Conservation (phyloP, 1,140 invertebrate species). For the Zeugodacus cucurbitae region DNA sequence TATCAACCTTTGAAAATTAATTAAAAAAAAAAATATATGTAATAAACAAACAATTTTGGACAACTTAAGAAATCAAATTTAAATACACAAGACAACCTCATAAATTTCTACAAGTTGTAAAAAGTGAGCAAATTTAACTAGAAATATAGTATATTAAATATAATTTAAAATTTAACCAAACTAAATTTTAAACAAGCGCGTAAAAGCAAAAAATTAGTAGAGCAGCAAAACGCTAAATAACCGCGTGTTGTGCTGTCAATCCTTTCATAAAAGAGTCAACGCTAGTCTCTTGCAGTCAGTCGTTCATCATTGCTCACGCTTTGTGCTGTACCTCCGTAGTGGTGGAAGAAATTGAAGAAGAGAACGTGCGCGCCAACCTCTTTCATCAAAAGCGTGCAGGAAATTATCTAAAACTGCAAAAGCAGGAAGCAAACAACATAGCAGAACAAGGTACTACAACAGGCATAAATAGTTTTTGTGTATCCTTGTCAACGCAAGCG, state of each 20-base stretch:
- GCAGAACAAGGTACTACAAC: background rate
- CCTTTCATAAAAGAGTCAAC: background rate
- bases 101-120: background rate
- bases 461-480: background rate
- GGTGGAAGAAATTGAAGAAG: background rate
- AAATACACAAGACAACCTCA: background rate
- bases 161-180: background rate
- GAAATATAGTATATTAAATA: background rate
- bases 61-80: constrained; percentile 41
- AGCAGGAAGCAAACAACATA: background rate
- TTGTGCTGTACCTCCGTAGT: background rate
- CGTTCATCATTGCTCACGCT: background rate
- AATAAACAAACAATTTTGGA: constrained; percentile 43
- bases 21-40: too few species aligned
- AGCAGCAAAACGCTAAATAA: constrained; percentile 44
- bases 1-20: constrained; percentile 4
- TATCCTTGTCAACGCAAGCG: background rate
- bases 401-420: background rate
- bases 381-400: background rate
- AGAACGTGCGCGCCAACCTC: background rate
- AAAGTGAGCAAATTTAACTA: background rate
- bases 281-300: background rate
- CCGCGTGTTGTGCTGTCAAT: background rate
- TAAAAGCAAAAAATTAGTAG: background rate
- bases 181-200: background rate